Percentiles rank a stretch among this genome's conserved stretches.
phyloP scores from a whole-genome alignment of 2,113 vertebrate genomes.

The Azemiops feae region DNA sequence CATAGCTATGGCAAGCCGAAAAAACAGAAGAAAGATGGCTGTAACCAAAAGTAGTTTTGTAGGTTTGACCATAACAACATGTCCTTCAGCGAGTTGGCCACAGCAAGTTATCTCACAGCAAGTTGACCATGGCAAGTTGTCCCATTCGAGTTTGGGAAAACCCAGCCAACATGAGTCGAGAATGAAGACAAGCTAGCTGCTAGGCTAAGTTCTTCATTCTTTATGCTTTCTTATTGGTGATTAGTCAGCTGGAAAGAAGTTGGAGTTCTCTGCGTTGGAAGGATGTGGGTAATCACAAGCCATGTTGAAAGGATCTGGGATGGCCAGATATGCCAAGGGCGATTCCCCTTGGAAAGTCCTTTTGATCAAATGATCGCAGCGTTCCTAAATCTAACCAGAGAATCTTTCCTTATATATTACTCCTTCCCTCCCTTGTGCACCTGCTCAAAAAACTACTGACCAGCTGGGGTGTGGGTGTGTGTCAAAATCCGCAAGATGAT shows the following conservation, averaged over 20 bases:
- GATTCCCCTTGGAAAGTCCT: background rate
- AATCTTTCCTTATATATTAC: background rate
- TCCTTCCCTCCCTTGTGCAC: background rate
- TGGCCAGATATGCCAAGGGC: background rate
- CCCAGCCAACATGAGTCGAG: background rate
- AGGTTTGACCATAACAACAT: no score
- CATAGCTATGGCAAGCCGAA: no score
- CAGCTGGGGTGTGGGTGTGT: background rate
- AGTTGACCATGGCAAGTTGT: no score
- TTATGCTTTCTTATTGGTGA: background rate
- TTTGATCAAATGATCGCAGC: background rate
- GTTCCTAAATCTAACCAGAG: background rate
- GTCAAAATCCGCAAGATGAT: background rate
- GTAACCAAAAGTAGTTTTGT: no score
- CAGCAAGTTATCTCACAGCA: no score
- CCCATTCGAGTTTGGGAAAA: background rate
- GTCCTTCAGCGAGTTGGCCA: background rate
- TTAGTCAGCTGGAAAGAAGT: background rate
- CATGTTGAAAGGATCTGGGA: background rate
- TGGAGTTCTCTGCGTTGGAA: background rate
- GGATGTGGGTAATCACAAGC: background rate
- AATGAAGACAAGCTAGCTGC: background rate
- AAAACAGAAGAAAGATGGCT: no score
- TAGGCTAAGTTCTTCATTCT: background rate
- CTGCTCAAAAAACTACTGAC: background rate